Base-by-base conservation (phyloP, 2,797 vertebrate species). In the Enteromius trimaculatus region DNA sequence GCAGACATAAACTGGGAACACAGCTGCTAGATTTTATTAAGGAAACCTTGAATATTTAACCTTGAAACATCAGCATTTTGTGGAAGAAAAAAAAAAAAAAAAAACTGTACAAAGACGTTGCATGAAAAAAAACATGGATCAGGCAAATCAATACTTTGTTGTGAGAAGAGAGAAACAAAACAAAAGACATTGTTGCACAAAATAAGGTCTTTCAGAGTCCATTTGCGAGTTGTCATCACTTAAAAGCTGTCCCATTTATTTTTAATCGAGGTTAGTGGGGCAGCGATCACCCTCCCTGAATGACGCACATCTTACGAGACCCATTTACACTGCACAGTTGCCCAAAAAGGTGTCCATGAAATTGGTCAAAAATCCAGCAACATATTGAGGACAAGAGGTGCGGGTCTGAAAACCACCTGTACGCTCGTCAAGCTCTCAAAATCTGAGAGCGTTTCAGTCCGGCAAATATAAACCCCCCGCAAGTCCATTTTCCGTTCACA, bases 11-110 rank as follows among this genome's bases (percentile, higher is more conserved):
- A 89, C 85, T 88, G 87, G 87, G 83, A 92, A 88, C 66, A 88
- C 82, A 90, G 84, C 86, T 85, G 81, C 85, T 87, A 71, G 69
- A 77, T 85, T 91, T 92, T 92, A 92, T 92, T 91, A 76, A 68
- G 76, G 82, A 70, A 84, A 85, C 55, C 79, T 60, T 77, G 62
- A 72, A 84, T 62, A 62, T 74, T 82, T 31, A 76, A 58, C 64
- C 71, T 87, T 60, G 76, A 81, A 65, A 64, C 80, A 86, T 79
- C 51, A 79, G 84, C 72, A 88, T 44, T 66, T 31, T 19, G 62
- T 19, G 29, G 29, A 34, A 65, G 21, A 55, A 14, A 29, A 42
- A 10, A 6, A 10, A 42, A 44, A 44, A 3, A 44, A 23, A 60
- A 58, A 79, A 62, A 79, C n/a, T 75, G 66, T 77, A 65, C 51